Base-by-base conservation (phyloP, 2,888 invertebrate species). In the Plebejus anna region DNA sequence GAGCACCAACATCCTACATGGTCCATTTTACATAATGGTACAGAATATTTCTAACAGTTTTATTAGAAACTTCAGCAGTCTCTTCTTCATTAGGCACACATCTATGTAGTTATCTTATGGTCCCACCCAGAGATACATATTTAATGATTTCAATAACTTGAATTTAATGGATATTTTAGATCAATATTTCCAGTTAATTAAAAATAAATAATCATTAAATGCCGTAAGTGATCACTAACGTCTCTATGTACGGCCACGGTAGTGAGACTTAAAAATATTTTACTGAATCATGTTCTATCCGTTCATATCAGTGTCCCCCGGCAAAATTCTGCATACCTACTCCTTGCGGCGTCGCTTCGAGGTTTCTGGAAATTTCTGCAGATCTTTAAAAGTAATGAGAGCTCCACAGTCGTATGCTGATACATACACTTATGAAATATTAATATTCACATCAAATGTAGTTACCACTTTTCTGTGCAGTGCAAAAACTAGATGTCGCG, bases 271-370 rank as follows among this genome's bases (percentile, higher is more conserved):
- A 11, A 61, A 22, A 61, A 61, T 11, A 61, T 36, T 70, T 70
- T 70, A 70, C 42, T 16, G 38, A 70, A 70, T n/a, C 70, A 70
- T 42, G n/a, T 42, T 42, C n/a, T 70, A 42, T 70, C 42, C 51
- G 13, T 51, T 13, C 70, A 70, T 42, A 71, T 71, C 42, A 42
- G 71, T 71, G 38, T 71, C 71, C n/a, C 2, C 22, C 38, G 42
- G 42, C 9, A 71, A 71, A 71, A 42, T 42, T 4, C 66, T n/a
- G 32, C 51, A 28, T 32, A 32, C 32, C 1, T 51, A 73, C 13
- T 28, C 28, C 16, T 28, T 72, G 72, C 28, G 38, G 47, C 28
- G 16, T 73, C 51, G 47, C 32, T 51, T 73, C 51, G 13, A 22
- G 32, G 13, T 51, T 72, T 0, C 73, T 51, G 16, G 55, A 73